Evolutionary conservation across 2,113 vertebrate genomes (phyloP).

Genomic region (Podarcis cretensis): DNA sequence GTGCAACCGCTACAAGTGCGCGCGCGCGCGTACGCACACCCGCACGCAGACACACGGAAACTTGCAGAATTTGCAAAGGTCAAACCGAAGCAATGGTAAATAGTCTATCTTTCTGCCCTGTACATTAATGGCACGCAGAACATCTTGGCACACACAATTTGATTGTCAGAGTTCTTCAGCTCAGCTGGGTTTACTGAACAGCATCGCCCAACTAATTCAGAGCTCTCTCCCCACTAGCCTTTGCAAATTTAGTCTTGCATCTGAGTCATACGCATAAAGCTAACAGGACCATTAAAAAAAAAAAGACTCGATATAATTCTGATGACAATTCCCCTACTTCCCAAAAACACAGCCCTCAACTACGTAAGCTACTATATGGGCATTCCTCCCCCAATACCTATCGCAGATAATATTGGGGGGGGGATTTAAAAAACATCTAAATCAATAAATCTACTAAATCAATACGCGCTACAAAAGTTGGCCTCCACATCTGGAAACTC

Average conservation of each 20-base stretch:
- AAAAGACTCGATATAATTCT: not conserved
- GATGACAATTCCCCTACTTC: not conserved
- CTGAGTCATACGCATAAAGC: not conserved
- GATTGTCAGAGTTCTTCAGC: not conserved
- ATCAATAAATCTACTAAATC: no score
- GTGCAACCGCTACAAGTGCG: no score
- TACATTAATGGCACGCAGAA: no score
- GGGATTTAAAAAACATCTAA: no score
- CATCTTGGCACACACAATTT: not conserved
- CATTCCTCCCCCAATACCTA: no score
- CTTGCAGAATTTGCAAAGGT: not conserved
- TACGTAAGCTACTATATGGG: not conserved
- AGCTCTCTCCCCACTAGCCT: not conserved
- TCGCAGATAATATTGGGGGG: no score
- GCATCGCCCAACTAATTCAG: not conserved
- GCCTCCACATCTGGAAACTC: not conserved
- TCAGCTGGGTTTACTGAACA: no score
- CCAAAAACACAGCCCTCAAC: not conserved
- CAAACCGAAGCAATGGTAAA: no score
- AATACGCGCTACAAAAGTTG: no score
- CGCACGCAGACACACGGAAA: not conserved
- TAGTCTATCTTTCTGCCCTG: not conserved
- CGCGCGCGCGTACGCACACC: no score
- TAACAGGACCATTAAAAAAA: not conserved
- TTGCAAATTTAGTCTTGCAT: no score